These are phyloP conservation scores for Junonia oenone DNA, from an alignment of 2,888 invertebrate species.

Conservation along the genomic window DNA sequence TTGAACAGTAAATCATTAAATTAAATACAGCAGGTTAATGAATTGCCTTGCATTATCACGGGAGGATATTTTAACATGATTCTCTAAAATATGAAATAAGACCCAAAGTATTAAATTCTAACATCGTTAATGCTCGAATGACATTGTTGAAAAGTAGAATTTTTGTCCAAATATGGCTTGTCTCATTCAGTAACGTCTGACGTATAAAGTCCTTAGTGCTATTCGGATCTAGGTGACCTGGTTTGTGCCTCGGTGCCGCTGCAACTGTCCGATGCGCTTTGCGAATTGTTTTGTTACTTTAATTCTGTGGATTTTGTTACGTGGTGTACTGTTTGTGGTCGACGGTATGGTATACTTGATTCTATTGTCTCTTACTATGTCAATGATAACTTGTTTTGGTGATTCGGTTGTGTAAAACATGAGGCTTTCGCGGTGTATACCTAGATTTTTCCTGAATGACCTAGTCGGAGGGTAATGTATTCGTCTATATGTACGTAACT, in stretches of 20 bases:
- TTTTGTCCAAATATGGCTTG: slow-evolving; percentile 14
- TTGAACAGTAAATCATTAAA: too few relatives aligned
- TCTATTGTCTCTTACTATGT: slow-evolving; percentile 18
- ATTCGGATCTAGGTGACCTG: slow-evolving; percentile 35
- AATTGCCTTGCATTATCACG: too few relatives aligned
- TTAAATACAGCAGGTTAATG: too few relatives aligned
- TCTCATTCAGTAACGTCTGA: slow-evolving; percentile 23
- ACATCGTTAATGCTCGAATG: too few relatives aligned
- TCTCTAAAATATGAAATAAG: neutral
- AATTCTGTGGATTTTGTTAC: slow-evolving; percentile 30
- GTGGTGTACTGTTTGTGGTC: slow-evolving; percentile 18
- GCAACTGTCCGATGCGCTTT: slow-evolving; percentile 41
- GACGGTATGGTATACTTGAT: slow-evolving; percentile 5
- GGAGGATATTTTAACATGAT: too few relatives aligned
- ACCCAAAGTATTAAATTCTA: too few relatives aligned
- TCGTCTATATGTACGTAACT: too few relatives aligned
- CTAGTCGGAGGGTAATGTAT: too few relatives aligned
- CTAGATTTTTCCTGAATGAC: too few relatives aligned
- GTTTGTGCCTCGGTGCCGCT: slow-evolving; percentile 37
- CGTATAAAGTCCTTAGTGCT: slow-evolving; percentile 29
- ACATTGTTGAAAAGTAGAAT: slow-evolving; percentile 5
- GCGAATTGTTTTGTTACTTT: slow-evolving; percentile 45
- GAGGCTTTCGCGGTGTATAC: too few relatives aligned
- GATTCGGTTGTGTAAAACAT: neutral
- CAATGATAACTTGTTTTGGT: slow-evolving; percentile 12